A percentile compares a stretch with the other conserved stretches of the same genome.
phyloP scores from a whole-genome alignment of 2,113 vertebrate species.

The Lathamus discolor region DNA sequence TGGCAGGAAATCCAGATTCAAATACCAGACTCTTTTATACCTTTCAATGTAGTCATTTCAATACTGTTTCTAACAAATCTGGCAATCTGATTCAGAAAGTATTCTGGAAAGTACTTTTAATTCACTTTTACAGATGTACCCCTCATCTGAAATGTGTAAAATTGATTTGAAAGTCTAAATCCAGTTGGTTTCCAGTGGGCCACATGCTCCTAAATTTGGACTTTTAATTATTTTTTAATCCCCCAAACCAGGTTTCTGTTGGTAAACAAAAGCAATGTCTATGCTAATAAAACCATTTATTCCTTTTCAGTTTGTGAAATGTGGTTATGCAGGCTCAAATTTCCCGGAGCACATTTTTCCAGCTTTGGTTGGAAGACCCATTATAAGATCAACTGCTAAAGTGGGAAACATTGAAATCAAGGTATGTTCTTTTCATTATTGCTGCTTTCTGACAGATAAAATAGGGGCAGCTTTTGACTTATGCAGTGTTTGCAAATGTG shows the following conservation, averaged over 20 bases:
- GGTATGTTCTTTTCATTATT: conserved; percentile 77
- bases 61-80: background rate
- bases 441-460: conserved; percentile 23
- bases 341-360: conserved; percentile 99
- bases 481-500: background rate
- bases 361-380: conserved; percentile 96
- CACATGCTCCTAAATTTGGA: background rate
- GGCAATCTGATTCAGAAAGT: background rate
- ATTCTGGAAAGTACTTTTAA: background rate
- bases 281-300: conserved; percentile 8
- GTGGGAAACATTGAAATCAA: conserved; percentile 99
- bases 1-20: background rate
- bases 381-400: conserved; percentile 99
- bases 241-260: background rate
- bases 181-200: background rate
- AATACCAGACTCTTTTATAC: background rate
- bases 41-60: background rate
- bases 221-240: background rate
- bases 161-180: background rate
- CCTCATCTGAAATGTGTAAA: background rate
- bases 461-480: background rate
- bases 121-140: background rate
- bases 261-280: background rate
- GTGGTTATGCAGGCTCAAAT: conserved; percentile 97
- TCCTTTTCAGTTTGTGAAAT: conserved; percentile 94